Base-by-base conservation (phyloP, 2,797 vertebrate genomes). In the Cossypha heuglini region DNA sequence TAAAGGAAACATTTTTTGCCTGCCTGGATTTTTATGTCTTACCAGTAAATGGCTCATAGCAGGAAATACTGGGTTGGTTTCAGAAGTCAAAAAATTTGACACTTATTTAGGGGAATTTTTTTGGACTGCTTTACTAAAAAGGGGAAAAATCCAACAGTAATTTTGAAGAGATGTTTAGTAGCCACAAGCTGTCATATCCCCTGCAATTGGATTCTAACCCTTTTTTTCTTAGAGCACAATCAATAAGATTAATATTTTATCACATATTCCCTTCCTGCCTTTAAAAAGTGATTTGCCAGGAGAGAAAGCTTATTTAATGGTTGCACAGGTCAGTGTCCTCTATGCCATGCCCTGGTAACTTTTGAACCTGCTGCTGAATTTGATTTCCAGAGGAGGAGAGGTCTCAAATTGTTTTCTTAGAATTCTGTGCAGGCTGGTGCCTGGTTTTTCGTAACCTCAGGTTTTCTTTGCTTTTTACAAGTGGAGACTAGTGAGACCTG, bases 211-310 rank as follows among this genome's bases (percentile, higher is more conserved):
- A 25, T 79, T 82, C 31, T 69, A 78, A 51, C 52, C 12, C 15
- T 17, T 74, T 68, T 55, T 67, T 33, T 33, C 54, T 76, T 31
- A 61, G 13, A 62, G 14, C 18, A 72, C 46, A 46, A 62, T 92
- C 84, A 80, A 21, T 90, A 77, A 58, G 42, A 54, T 90, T 64
- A 91, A 61, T 95, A 72, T 93, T 95, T 95, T 88, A 75, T 92
- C n/a, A 42, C 13, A 3, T 80, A 49, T 74, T 63, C 26, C 16
- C 42, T 83, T 93, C n/a, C 49, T 28, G 49, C 40, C 68, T 90
- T 84, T 83, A 67, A 74, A 54, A 90, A 67, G 42, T 58, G 21
- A 59, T 91, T 77, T 86, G 15, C 54, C 38, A 72, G 28, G 35
- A 71, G 74, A 72, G 40, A 62, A 80, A 8, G 46, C 43, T 68